A percentile compares a stretch with the other conserved stretches of the same genome.
Conservation (phyloP, 1,140 invertebrate genomes). For the Panagrolaimus sp. region DNA sequence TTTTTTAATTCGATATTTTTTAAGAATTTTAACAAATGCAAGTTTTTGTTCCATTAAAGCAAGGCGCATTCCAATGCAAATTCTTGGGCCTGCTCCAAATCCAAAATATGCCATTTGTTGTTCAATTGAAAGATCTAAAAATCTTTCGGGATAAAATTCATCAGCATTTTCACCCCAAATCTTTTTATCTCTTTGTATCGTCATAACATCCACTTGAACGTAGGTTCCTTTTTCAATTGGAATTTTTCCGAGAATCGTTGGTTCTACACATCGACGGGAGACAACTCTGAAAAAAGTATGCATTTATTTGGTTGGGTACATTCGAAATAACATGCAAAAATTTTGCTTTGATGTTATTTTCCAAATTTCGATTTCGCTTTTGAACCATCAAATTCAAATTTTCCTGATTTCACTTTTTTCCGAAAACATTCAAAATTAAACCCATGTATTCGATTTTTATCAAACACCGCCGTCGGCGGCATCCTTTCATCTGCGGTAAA, state of each 20-base stretch:
- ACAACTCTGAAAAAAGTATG: constrained; percentile 5
- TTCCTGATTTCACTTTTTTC: no score
- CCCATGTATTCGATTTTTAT: no score
- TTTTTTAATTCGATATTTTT: constrained; percentile 13
- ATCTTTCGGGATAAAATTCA: constrained; percentile 22
- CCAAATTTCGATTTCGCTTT: no score
- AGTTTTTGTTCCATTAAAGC: constrained; percentile 19
- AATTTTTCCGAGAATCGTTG: neutral
- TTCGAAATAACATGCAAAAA: no score
- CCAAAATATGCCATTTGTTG: neutral
- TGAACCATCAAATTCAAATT: no score
- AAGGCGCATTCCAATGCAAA: constrained; percentile 19
- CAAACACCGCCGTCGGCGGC: no score
- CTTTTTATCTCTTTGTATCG: constrained; percentile 13
- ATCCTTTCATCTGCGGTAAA: no score
- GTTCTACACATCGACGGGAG: constrained; percentile 18
- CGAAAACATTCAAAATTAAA: no score
- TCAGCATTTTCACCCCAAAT: constrained; percentile 22
- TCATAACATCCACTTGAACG: constrained; percentile 15
- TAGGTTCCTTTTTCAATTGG: constrained; percentile 23
- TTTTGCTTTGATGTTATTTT: no score
- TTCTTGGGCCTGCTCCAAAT: neutral
- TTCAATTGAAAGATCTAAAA: neutral
- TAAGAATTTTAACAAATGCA: neutral
- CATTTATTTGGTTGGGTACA: no score